A percentile compares a stretch with the other conserved stretches of the same genome.
These are phyloP conservation scores for Leiothrix lutea DNA, from an alignment of 2,113 vertebrate species.

Conservation along the genomic window DNA sequence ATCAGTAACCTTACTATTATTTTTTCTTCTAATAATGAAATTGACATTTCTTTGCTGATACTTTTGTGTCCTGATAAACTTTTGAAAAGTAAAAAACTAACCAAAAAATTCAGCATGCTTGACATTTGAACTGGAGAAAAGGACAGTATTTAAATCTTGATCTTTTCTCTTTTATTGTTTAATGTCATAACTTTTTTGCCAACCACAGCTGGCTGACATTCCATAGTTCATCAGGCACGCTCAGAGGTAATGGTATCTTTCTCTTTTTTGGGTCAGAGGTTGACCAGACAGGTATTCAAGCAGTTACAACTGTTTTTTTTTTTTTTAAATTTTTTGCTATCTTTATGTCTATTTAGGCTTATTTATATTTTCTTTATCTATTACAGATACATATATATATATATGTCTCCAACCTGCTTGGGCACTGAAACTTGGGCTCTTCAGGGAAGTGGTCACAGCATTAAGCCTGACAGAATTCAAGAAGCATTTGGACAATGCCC, in stretches of 20 bases:
- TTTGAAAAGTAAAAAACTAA: neutral
- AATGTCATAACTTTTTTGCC: neutral
- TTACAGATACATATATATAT: neutral
- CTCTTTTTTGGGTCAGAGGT: neutral
- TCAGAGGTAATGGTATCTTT: neutral
- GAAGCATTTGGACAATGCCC: neutral
- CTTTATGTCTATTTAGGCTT: neutral
- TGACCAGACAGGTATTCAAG: neutral
- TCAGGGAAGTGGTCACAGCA: rapidly evolving
- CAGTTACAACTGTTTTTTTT: neutral
- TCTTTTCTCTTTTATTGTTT: neutral
- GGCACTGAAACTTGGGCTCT: neutral
- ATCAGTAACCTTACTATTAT: neutral
- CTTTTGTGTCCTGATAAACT: neutral
- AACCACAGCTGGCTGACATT: neutral
- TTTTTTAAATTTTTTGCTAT: neutral
- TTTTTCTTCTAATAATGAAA: neutral
- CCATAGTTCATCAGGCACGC: neutral
- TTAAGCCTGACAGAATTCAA: neutral
- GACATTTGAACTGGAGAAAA: neutral
- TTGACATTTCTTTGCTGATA: neutral
- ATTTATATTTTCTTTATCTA: neutral
- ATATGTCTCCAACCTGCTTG: too few relatives aligned
- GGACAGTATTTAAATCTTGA: neutral
- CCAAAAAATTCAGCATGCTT: rapidly evolving